Percentiles rank a stretch among this genome's conserved stretches.
These are phyloP conservation scores for Pogonomyrmex barbatus DNA, from an alignment of 1,140 invertebrate genomes.

Conservation along the genomic window DNA sequence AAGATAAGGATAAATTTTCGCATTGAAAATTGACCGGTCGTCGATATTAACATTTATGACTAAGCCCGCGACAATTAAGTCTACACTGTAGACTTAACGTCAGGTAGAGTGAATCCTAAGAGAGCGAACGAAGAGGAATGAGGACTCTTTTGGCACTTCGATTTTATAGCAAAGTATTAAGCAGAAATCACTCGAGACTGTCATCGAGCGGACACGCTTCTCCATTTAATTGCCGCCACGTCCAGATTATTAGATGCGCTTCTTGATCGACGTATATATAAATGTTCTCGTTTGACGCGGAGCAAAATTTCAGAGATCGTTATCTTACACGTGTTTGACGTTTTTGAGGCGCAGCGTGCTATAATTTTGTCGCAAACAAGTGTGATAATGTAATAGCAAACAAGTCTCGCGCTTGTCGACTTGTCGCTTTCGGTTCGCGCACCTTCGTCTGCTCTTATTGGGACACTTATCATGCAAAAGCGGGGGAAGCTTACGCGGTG, in stretches of 20 bases:
- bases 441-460: conserved; percentile 10
- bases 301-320: conserved; percentile 30
- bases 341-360: background rate
- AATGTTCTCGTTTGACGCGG: background rate
- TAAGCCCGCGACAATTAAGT: background rate
- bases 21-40: background rate
- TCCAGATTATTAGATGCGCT: conserved; percentile 21
- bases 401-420: conserved; percentile 47
- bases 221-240: conserved; percentile 21
- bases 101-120: background rate
- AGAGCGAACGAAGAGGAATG: background rate
- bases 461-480: conserved; percentile 43
- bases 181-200: background rate
- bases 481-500: conserved; percentile 4
- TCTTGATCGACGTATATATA: background rate
- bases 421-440: conserved; percentile 22
- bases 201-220: background rate
- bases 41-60: conserved; percentile 8
- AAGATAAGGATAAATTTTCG: background rate
- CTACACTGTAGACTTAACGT: conserved; percentile 3
- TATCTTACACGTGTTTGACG: background rate
- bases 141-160: background rate
- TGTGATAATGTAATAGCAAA: conserved; percentile 43
- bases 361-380: conserved; percentile 50
- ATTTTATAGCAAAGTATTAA: background rate